These are phyloP conservation scores for Toxotes jaculatrix DNA, from an alignment of 2,113 vertebrate genomes.

Conservation along the genomic window DNA sequence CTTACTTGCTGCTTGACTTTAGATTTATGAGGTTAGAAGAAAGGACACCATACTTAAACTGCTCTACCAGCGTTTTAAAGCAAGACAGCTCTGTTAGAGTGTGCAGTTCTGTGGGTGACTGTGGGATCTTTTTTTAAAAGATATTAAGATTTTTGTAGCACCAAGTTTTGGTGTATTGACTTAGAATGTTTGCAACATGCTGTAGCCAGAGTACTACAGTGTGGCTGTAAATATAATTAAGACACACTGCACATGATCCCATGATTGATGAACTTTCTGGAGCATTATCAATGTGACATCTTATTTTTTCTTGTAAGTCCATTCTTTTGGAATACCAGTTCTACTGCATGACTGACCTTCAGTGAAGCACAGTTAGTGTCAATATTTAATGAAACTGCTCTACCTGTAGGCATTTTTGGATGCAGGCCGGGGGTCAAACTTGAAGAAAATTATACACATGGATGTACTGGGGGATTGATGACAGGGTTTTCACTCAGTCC, in stretches of 20 bases:
- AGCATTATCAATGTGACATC: not conserved
- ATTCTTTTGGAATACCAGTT: not conserved
- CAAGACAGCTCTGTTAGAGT: not conserved
- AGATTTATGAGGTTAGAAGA: not conserved
- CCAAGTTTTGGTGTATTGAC: not conserved
- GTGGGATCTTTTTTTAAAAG: constrained; percentile 5
- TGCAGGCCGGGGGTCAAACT: constrained; percentile 94
- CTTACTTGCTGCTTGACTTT: not conserved
- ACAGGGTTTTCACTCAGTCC: constrained; percentile 51
- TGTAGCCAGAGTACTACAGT: not conserved
- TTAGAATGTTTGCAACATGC: not conserved
- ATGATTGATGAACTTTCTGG: not conserved
- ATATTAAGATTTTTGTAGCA: not conserved
- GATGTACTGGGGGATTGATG: constrained; percentile 67
- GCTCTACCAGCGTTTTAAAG: not conserved
- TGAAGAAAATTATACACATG: constrained; percentile 99
- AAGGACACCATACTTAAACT: not conserved
- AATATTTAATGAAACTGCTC: not conserved
- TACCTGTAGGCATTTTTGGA: constrained; percentile 99
- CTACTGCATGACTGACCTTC: not conserved
- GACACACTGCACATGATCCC: not conserved
- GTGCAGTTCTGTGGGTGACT: constrained; percentile 1
- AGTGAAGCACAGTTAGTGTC: not conserved
- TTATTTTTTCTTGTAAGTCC: not conserved
- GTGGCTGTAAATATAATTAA: not conserved